Evolutionary conservation across 2,888 invertebrate species (phyloP).

Genomic region (Mesorhabditis sp.): DNA sequence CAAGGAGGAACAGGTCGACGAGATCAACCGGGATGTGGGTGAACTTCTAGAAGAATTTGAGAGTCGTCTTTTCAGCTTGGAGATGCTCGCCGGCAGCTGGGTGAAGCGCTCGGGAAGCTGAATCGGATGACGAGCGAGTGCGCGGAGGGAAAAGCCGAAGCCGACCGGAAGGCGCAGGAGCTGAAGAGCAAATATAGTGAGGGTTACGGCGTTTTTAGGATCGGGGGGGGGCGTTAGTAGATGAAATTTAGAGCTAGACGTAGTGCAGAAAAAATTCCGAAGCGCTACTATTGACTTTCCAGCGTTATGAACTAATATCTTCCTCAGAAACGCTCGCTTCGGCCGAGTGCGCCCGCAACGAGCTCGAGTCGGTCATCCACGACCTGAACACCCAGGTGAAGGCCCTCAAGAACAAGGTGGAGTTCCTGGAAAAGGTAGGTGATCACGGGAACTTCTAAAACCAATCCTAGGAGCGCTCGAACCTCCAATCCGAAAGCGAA

Average conservation of each 20-base stretch:
- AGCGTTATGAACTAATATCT: slow-evolving; percentile 5
- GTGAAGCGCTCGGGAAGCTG: slow-evolving; percentile 40
- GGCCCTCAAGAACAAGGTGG: slow-evolving; percentile 54
- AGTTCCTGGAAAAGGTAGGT: slow-evolving; percentile 50
- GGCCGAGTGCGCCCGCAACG: slow-evolving; percentile 49
- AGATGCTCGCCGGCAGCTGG: slow-evolving; percentile 46
- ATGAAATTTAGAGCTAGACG: no score
- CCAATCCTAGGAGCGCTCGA: slow-evolving; percentile 47
- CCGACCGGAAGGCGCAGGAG: slow-evolving; percentile 46
- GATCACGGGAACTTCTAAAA: not conserved
- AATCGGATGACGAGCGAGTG: slow-evolving; percentile 30
- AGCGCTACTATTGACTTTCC: not conserved
- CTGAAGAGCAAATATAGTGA: slow-evolving; percentile 38
- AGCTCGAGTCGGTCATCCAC: slow-evolving; percentile 46
- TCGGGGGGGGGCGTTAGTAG: no score
- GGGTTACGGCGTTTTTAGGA: not conserved
- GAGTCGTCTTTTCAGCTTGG: slow-evolving; percentile 39
- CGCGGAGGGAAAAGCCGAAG: slow-evolving; percentile 32
- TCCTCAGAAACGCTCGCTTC: slow-evolving; percentile 39
- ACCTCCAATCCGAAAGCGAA: slow-evolving; percentile 56
- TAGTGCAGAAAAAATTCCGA: slow-evolving; percentile 13
- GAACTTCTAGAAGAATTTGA: not conserved
- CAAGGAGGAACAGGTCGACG: slow-evolving; percentile 53
- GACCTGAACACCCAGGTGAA: slow-evolving; percentile 56
- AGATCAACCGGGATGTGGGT: slow-evolving; percentile 49